Evolutionary conservation across 2,113 vertebrate species (phyloP).

Genomic region (Trichomycterus rosablanca): DNA sequence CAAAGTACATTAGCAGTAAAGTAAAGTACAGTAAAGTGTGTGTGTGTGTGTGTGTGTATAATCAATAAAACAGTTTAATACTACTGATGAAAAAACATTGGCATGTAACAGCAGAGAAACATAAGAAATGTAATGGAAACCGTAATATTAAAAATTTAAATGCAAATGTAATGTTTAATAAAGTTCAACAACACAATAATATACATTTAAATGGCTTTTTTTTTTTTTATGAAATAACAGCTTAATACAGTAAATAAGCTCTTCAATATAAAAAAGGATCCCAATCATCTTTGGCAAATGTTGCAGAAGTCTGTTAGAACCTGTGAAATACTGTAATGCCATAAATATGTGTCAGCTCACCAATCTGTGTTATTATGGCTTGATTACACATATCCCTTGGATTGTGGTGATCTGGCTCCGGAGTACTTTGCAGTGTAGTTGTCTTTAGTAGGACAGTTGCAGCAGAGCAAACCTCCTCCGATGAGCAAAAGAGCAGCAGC

Average conservation of each 20-base stretch:
- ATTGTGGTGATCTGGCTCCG: conserved; percentile 60
- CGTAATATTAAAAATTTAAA: no score
- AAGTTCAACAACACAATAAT: not conserved
- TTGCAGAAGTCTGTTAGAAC: no score
- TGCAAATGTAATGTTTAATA: not conserved
- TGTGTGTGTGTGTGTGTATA: no score
- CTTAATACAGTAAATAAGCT: not conserved
- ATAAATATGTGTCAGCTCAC: no score
- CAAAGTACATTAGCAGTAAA: no score
- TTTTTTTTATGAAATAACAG: not conserved
- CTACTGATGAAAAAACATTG: no score
- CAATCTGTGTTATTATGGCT: no score
- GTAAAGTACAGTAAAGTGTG: no score
- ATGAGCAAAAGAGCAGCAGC: conserved; percentile 73
- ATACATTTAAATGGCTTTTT: no score
- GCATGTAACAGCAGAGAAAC: not conserved
- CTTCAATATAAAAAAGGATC: not conserved
- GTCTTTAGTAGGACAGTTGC: conserved; percentile 79
- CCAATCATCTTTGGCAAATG: not conserved
- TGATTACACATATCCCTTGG: conserved; percentile 80
- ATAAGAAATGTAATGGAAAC: no score
- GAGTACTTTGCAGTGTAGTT: conserved; percentile 78
- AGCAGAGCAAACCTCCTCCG: conserved; percentile 80
- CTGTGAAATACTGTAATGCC: no score
- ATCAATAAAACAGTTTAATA: no score